Percentiles rank a stretch among this genome's conserved stretches.
These are phyloP conservation scores for Prochilodus magdalenae DNA, from an alignment of 2,113 vertebrate genomes.

Conservation along the genomic window DNA sequence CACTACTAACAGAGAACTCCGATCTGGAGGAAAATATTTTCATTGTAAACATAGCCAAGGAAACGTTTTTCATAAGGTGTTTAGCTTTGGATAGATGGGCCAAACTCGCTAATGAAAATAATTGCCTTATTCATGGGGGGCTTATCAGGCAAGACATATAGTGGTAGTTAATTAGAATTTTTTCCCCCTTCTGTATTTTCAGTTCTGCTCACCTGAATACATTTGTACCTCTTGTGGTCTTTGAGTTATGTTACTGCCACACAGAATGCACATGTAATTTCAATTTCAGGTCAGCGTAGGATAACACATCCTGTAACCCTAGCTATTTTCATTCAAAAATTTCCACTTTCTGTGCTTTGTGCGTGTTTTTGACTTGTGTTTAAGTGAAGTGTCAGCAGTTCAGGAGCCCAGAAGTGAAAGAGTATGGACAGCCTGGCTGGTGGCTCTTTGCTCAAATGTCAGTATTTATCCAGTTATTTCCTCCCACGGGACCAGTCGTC, in stretches of 20 bases:
- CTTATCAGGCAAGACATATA: slow-evolving; percentile 66
- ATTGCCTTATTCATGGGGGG: slow-evolving; percentile 60
- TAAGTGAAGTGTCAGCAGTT: slow-evolving; percentile 23
- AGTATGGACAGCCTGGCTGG: background rate
- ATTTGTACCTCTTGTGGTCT: slow-evolving; percentile 40
- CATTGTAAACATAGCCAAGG: slow-evolving; percentile 65
- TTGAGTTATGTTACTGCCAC: slow-evolving; percentile 37
- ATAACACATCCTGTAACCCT: slow-evolving; percentile 25
- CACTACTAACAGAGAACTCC: slow-evolving; percentile 72
- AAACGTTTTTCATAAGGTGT: slow-evolving; percentile 67
- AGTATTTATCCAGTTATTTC: slow-evolving; percentile 40
- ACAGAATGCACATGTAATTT: slow-evolving; percentile 33
- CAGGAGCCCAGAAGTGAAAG: slow-evolving; percentile 8
- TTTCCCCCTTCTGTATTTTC: slow-evolving; percentile 27
- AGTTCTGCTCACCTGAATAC: slow-evolving; percentile 44
- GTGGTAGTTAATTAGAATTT: slow-evolving; percentile 64
- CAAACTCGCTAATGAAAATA: slow-evolving; percentile 70
- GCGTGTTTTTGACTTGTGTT: slow-evolving; percentile 12
- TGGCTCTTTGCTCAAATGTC: slow-evolving; percentile 25
- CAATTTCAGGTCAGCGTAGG: slow-evolving; percentile 34
- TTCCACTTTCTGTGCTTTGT: background rate
- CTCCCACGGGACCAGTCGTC: background rate
- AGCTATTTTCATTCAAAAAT: slow-evolving; percentile 1
- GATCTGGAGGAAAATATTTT: slow-evolving; percentile 73
- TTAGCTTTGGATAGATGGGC: slow-evolving; percentile 65